Evolutionary conservation across 2,797 vertebrate species (phyloP), one percentile per base, ranked within the genome.

Genomic region (Linurgus olivaceus): DNA sequence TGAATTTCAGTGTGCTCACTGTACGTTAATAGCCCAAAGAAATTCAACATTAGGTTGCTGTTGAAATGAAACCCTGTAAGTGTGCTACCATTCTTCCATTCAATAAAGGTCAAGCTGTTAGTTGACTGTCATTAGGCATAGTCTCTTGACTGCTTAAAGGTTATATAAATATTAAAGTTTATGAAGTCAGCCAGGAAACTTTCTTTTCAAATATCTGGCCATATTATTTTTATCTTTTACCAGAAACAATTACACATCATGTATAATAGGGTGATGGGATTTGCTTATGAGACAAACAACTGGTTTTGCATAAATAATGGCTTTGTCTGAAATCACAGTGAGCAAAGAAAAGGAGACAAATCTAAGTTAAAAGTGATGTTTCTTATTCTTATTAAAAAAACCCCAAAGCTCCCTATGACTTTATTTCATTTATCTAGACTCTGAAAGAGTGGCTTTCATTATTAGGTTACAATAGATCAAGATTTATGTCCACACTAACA

Each of bases 401-500:
- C 4, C 5, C 2, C 70, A 76, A 91, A 88, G 42, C 59, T 80
- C 19, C 15, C 48, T 87, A 96, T 96, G 93, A 96, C 31, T 80
- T 94, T 90, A 95, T 97, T 96, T 87, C 92, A 97, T 97, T 98
- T 97, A 97, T 97, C 93, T 93, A 95, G 90, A 70, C 91, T 97
- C 76, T 88, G 96, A 96, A 97, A 93, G 86, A 90, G 95, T 94
- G 90, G 91, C 79, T 98, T 98, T 98, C 96, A 97, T 98, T 98
- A 98, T 98, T 97, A 97, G 94, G 96, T 97, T 98, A 98, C 97
- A 98, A 98, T 96, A 96, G 96, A 98, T 98, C 97, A 98, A 98
- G 97, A 98, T 98, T 98, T 98, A 97, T 96, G 93, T 97, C 97
- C 97, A 96, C 93, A 94, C 81, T 97, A 98, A 97, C 93, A 81